Conservation (phyloP, 2,888 invertebrate genomes). For the Drosophila incognita region DNA sequence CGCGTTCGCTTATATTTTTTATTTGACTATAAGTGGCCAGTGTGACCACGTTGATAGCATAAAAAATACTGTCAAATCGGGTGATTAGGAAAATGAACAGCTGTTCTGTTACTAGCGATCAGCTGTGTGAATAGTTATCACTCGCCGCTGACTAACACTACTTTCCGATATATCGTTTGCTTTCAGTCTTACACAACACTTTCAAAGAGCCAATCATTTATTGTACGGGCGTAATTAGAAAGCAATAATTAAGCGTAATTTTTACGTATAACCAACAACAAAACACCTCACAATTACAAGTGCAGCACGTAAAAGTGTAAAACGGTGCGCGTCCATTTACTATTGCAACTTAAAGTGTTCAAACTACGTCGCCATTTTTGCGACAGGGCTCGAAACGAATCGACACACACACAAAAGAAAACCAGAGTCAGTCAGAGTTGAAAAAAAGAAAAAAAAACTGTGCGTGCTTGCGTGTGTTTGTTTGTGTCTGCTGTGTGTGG, state of each 20-base stretch:
- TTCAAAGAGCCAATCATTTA: constrained; percentile 51
- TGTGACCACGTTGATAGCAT: constrained; percentile 37
- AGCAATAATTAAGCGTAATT: constrained; percentile 75
- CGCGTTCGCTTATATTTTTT: constrained; percentile 54
- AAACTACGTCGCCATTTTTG: constrained; percentile 79
- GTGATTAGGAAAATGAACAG: constrained; percentile 29
- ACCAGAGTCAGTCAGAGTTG: constrained; percentile 59
- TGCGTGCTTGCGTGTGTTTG: constrained; percentile 70
- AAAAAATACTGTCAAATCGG: constrained; percentile 46
- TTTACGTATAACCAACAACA: constrained; percentile 71
- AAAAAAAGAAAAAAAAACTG: constrained; percentile 52
- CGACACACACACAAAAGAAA: constrained; percentile 70
- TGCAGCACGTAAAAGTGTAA: constrained; percentile 43
- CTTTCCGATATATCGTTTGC: constrained; percentile 47
- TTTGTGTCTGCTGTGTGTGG: constrained; percentile 70
- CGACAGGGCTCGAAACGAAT: constrained; percentile 49
- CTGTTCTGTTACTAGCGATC: constrained; percentile 34
- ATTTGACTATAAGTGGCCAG: constrained; percentile 47
- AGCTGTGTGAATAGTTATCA: constrained; percentile 39
- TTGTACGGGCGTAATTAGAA: constrained; percentile 78
- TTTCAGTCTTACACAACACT: constrained; percentile 47
- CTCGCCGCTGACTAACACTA: constrained; percentile 24
- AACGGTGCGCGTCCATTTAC: constrained; percentile 46
- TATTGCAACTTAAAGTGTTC: constrained; percentile 45
- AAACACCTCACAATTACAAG: constrained; percentile 52